Base-by-base conservation (phyloP, 2,797 vertebrate species). In the Pseudocheirus occidentalis region DNA sequence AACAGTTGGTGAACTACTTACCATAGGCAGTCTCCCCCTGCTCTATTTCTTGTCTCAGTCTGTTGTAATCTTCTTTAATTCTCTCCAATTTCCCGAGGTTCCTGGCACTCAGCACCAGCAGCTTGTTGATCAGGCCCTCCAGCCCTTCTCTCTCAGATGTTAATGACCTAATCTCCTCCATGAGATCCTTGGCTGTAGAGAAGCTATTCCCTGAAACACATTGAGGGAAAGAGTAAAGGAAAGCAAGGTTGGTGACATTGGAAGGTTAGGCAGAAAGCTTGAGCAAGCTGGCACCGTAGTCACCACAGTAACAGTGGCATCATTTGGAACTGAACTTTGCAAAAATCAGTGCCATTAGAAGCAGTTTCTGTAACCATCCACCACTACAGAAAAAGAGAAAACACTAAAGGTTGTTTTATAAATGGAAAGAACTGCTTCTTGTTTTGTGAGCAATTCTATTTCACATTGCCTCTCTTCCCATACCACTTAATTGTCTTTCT, bases 161-260 rank as follows among this genome's bases (percentile, higher is more conserved):
- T 98, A 99, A 97, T 0, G 98, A 98, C 97, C 98, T 98, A 97
- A 99, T 99, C 98, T 99, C 99, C 92, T 99, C 99, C 90, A 98
- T 98, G 94, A 99, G 98, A 96, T 99, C 99, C 97, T 99, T 99
- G 0, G 99, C 99, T 92, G 98, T 98, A 97, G 98, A 92, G 54
- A 99, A 99, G 98, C 99, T 99, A 97, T 98, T 98, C 98, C 99
- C 99, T 99, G 95, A 0, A 16, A 29, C 93, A 96, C 96, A 57
- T 14, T 0, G 53, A 1, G 31, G n/a, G 52, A 95, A 10, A 98
- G 91, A 97, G 57, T 95, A 81, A 97, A 94, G 57, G 92, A 97
- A 93, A 91, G 18, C 94, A 93, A 95, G n/a, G 62, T 12, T 96
- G 95, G 92, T 29, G 94, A 95, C 66, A 94, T 90, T 1, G 5